Conservation (phyloP, 2,888 invertebrate genomes). For the Erpobdella octoculata region DNA sequence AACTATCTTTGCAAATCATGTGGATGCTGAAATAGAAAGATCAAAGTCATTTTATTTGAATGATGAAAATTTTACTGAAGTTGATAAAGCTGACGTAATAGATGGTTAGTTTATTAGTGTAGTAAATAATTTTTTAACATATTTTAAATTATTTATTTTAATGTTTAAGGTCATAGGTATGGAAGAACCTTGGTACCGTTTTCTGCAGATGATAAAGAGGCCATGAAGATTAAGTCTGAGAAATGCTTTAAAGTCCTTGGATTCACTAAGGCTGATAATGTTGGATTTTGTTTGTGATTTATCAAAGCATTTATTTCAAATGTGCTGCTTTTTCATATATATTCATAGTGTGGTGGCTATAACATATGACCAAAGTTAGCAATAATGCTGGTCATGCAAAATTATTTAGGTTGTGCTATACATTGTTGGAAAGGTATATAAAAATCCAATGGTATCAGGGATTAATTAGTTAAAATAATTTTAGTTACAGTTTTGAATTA, state of each 20-base stretch:
- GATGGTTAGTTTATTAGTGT: constrained; percentile 49
- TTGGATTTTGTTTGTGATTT: constrained; percentile 37
- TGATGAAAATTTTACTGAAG: constrained; percentile 55
- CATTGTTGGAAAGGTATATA: no score
- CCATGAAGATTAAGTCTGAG: constrained; percentile 59
- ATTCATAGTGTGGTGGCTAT: no score
- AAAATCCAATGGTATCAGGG: no score
- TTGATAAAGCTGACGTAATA: constrained; percentile 56
- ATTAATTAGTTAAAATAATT: no score
- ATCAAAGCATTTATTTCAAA: no score
- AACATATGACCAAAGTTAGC: no score
- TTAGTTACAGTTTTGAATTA: no score
- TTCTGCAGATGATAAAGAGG: constrained; percentile 56
- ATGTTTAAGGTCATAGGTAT: constrained; percentile 55
- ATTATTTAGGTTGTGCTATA: no score
- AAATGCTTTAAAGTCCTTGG: constrained; percentile 64
- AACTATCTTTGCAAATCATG: constrained; percentile 51
- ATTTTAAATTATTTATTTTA: not conserved
- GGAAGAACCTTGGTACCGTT: constrained; percentile 62
- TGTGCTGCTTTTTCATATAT: no score
- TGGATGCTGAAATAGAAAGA: constrained; percentile 45
- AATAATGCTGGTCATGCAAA: no score
- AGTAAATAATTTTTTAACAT: not conserved
- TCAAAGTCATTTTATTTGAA: constrained; percentile 47
- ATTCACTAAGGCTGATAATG: constrained; percentile 57